Percentiles rank a stretch among this genome's conserved stretches.
Conservation (phyloP, 2,797 vertebrate genomes). For the Dendrocincla fuliginosa region DNA sequence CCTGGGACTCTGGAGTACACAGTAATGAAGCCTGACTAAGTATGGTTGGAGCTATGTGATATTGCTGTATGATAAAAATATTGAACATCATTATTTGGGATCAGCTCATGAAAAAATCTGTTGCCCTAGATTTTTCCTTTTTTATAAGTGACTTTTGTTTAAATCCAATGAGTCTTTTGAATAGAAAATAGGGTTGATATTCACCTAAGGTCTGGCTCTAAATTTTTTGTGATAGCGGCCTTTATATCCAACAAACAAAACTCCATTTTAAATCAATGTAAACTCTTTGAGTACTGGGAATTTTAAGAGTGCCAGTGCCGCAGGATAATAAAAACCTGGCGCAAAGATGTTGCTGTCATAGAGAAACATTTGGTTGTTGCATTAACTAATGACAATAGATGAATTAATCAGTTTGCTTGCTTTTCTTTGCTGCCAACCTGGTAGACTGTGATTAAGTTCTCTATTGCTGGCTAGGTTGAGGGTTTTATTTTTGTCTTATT, state of each 20-base stretch:
- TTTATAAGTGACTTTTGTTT: not conserved
- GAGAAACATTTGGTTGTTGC: conserved; percentile 58
- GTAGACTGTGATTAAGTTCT: conserved; percentile 49
- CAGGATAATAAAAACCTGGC: conserved; percentile 66
- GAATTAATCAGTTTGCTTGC: conserved; percentile 43
- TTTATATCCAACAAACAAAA: conserved; percentile 8
- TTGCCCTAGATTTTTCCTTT: not conserved
- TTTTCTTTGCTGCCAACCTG: conserved; percentile 1
- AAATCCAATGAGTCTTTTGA: not conserved
- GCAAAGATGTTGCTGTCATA: conserved; percentile 14
- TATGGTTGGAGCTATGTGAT: not conserved
- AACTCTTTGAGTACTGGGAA: conserved; percentile 22
- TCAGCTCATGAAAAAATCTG: not conserved
- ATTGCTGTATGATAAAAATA: not conserved
- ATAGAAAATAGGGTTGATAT: not conserved
- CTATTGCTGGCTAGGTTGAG: not conserved
- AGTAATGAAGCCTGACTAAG: not conserved
- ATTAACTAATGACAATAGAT: conserved; percentile 62
- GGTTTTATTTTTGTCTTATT: conserved; percentile 25
- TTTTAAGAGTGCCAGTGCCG: conserved; percentile 31
- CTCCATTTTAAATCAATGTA: conserved; percentile 29
- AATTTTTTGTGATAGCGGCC: not conserved
- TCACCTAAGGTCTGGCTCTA: not conserved
- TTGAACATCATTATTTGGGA: not conserved
- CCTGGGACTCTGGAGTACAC: not conserved